Percentiles rank a stretch among this genome's conserved stretches.
These are phyloP conservation scores for Cervus canadensis DNA, from an alignment of 2,113 vertebrate genomes.

Conservation along the genomic window DNA sequence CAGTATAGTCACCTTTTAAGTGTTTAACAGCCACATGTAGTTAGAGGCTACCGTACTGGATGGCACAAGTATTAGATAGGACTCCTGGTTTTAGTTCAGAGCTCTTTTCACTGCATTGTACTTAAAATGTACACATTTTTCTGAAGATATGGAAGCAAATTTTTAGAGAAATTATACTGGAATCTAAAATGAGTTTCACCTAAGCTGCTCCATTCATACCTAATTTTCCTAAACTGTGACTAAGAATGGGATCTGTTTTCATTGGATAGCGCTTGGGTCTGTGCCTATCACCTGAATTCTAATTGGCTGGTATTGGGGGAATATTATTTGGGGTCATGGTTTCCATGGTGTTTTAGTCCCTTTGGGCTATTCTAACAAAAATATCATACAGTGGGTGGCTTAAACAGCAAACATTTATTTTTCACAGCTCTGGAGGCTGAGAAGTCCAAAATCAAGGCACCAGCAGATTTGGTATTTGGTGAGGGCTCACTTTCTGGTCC, in stretches of 20 bases:
- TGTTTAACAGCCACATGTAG: background rate
- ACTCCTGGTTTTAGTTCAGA: background rate
- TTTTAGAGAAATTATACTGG: background rate
- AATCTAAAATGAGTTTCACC: slow-evolving; percentile 6
- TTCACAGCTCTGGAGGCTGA: background rate
- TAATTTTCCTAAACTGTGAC: background rate
- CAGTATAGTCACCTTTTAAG: background rate
- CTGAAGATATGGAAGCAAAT: background rate
- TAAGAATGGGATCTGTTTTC: background rate
- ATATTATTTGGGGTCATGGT: background rate
- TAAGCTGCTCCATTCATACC: background rate
- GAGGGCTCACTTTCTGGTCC: background rate
- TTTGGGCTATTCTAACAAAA: background rate
- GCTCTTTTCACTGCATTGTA: background rate
- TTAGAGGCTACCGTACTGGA: background rate
- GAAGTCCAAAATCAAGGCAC: background rate
- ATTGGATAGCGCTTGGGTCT: background rate
- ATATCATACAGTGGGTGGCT: background rate
- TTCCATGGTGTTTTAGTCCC: background rate
- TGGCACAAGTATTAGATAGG: background rate
- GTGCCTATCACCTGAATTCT: background rate
- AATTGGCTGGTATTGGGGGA: background rate
- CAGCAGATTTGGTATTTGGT: background rate
- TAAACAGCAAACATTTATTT: background rate
- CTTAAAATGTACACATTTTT: background rate